Conservation (phyloP, 2,113 vertebrate genomes). For the Rafetus swinhoei region DNA sequence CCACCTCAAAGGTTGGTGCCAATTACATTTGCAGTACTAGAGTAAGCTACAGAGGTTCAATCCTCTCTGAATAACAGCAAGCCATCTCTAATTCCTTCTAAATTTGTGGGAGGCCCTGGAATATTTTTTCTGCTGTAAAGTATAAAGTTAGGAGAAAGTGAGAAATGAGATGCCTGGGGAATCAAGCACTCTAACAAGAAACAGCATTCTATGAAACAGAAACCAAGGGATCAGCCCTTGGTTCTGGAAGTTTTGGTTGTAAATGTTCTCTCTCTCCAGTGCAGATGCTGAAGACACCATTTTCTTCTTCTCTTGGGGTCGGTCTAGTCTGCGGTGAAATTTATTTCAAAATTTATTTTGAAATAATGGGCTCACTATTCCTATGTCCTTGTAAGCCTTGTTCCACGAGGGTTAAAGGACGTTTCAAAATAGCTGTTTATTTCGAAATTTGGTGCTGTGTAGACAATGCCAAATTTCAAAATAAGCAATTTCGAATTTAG, state of each 20-base stretch:
- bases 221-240: neutral
- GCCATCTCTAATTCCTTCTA: neutral
- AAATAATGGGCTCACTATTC: too few relatives aligned
- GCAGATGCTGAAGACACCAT: neutral
- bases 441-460: too few relatives aligned
- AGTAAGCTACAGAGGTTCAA: too few relatives aligned
- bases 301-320: neutral
- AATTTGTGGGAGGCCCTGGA: neutral
- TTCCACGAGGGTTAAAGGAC: too few relatives aligned
- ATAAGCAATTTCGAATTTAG: too few relatives aligned
- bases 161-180: neutral
- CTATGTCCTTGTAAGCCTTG: too few relatives aligned
- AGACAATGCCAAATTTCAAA: too few relatives aligned
- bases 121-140: neutral
- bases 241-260: neutral
- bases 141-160: neutral
- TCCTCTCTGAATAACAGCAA: neutral
- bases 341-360: too few relatives aligned
- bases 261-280: neutral
- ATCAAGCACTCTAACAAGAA: neutral
- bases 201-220: neutral
- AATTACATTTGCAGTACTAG: neutral
- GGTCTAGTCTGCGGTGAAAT: too few relatives aligned
- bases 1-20: neutral
- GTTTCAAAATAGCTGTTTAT: too few relatives aligned